Conservation (phyloP, 1,140 invertebrate species). For the Cyrtorhinus lividipennis region DNA sequence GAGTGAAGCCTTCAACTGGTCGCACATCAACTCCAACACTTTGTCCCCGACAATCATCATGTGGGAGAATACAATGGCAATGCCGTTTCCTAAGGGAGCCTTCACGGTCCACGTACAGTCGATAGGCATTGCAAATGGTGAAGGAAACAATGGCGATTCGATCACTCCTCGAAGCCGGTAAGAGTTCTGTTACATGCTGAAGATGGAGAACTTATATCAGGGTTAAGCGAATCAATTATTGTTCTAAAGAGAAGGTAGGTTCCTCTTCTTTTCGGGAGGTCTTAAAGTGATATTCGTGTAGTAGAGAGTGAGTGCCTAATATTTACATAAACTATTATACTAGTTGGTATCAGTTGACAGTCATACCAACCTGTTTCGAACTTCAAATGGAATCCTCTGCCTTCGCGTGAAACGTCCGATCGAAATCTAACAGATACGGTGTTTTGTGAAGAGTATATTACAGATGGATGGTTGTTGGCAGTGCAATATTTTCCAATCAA, state of each 20-base stretch:
- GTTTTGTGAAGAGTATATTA: slow-evolving; percentile 41
- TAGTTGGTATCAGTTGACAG: too few relatives aligned
- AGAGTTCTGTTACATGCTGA: slow-evolving; percentile 44
- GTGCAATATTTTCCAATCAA: slow-evolving; percentile 42
- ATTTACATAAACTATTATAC: too few relatives aligned
- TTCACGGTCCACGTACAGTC: slow-evolving; percentile 43
- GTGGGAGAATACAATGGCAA: slow-evolving; percentile 35
- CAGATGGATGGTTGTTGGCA: slow-evolving; percentile 27
- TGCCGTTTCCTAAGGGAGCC: slow-evolving; percentile 35
- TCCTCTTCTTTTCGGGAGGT: too few relatives aligned
- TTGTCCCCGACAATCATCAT: not conserved
- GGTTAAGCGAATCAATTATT: too few relatives aligned
- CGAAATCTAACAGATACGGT: slow-evolving; percentile 47
- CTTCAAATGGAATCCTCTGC: slow-evolving; percentile 53
- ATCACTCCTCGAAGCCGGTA: slow-evolving; percentile 47
- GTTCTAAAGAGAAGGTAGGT: too few relatives aligned
- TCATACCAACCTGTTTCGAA: slow-evolving; percentile 38
- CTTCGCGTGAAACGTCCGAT: slow-evolving; percentile 40
- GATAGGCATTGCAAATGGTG: slow-evolving; percentile 33
- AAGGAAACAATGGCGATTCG: slow-evolving; percentile 44
- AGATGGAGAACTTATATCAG: too few relatives aligned
- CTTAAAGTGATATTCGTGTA: too few relatives aligned
- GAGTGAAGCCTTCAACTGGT: too few relatives aligned
- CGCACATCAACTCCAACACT: not conserved
- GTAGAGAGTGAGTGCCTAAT: too few relatives aligned